Evolutionary conservation across 2,797 vertebrate genomes (phyloP).

Genomic region (Coranthus polyacanthus): DNA sequence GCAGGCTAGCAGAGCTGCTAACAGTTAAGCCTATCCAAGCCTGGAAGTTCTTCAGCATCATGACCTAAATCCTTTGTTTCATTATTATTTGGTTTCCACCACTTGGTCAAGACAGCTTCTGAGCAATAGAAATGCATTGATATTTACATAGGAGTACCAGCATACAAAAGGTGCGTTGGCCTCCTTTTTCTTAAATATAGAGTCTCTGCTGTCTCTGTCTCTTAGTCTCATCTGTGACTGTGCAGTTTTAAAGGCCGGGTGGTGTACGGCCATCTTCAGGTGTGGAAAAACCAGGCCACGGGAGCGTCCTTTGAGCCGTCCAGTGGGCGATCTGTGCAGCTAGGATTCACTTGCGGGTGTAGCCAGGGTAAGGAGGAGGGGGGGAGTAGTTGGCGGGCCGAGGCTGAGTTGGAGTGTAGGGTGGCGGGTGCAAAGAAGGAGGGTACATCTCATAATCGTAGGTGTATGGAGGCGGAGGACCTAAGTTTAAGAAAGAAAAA

Average conservation of each 20-base stretch:
- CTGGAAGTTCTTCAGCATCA: conserved; percentile 2
- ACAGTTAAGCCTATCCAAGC: conserved; percentile 25
- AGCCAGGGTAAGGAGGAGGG: conserved; percentile 92
- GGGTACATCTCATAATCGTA: conserved; percentile 90
- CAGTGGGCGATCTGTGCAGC: neutral
- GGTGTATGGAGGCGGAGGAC: conserved; percentile 89
- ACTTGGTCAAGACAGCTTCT: conserved; percentile 5
- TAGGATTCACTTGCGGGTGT: conserved; percentile 83
- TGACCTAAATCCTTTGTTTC: conserved; percentile 27
- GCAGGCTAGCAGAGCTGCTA: conserved; percentile 24
- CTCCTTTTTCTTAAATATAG: conserved; percentile 3
- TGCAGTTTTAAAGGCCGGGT: neutral
- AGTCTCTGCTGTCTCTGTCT: conserved; percentile 11
- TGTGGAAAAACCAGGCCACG: neutral
- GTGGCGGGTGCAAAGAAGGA: conserved; percentile 86
- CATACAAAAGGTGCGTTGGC: conserved; percentile 25
- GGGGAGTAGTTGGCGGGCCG: conserved; percentile 82
- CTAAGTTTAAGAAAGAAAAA: conserved; percentile 70
- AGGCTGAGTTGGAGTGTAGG: conserved; percentile 88
- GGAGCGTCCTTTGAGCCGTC: neutral
- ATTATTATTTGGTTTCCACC: conserved; percentile 19
- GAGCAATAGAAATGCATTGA: conserved; percentile 15
- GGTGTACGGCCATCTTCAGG: conserved; percentile 3
- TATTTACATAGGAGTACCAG: conserved; percentile 3
- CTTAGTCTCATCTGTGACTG: conserved; percentile 5